These are phyloP conservation scores for Palythoa caribaeorum DNA, from an alignment of 92 coral and sea anemone species.

Conservation along the genomic window DNA sequence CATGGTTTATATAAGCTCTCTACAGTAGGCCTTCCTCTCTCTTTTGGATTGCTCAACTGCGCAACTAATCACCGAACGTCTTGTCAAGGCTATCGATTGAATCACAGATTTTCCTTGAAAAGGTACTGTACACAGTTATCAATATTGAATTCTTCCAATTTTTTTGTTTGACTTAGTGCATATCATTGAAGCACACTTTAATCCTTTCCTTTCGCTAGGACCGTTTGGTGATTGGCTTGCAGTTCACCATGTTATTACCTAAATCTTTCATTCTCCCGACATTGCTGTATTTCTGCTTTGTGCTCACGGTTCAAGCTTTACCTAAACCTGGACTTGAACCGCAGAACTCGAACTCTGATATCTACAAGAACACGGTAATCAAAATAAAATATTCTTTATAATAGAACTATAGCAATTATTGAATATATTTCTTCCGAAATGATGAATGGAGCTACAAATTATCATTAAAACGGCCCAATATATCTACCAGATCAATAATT, in stretches of 20 bases:
- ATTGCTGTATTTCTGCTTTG: not conserved
- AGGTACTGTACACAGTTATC: not conserved
- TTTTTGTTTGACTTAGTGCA: not conserved
- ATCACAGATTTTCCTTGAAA: not conserved
- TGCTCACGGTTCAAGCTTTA: not conserved
- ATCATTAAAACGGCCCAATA: not conserved
- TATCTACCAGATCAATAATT: too few relatives aligned
- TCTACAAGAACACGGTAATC: conserved; percentile 34
- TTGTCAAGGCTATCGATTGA: not conserved
- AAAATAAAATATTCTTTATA: not conserved
- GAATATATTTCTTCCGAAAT: not conserved
- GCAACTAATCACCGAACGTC: not conserved
- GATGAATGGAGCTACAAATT: not conserved
- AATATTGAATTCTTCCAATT: not conserved
- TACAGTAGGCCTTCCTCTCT: not conserved
- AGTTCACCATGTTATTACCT: not conserved
- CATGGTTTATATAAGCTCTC: not conserved
- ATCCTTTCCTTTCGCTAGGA: not conserved
- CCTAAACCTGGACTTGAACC: conserved; percentile 5
- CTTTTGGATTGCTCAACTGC: not conserved
- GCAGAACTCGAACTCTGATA: conserved; percentile 1
- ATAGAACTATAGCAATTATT: not conserved
- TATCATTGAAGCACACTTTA: not conserved
- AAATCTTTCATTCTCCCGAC: not conserved
- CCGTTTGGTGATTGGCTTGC: not conserved